phyloP scores from a whole-genome alignment of 2,113 vertebrate species.

The Xiphorhynchus elegans region DNA sequence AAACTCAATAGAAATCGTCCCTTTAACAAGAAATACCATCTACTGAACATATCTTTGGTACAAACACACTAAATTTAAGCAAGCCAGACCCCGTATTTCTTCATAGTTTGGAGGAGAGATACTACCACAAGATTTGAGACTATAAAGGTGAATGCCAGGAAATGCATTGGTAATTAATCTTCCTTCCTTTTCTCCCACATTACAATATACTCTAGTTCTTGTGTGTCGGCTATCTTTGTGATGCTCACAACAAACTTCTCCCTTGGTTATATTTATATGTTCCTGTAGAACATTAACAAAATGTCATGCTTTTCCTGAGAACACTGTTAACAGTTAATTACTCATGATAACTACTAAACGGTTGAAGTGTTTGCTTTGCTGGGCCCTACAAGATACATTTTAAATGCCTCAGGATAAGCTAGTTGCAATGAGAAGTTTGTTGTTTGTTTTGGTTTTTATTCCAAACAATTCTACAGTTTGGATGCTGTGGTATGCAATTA shows the following conservation, averaged over 20 bases:
- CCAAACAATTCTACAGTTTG: background rate
- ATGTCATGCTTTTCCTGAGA: background rate
- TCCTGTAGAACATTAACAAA: slow-evolving; percentile 29
- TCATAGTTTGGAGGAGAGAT: background rate
- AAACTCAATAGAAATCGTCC: background rate
- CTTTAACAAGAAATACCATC: background rate
- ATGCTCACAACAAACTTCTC: slow-evolving; percentile 21
- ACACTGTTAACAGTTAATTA: slow-evolving; percentile 21
- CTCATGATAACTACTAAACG: background rate
- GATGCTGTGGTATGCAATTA: background rate
- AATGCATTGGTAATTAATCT: background rate
- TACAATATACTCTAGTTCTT: background rate
- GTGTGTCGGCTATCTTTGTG: background rate
- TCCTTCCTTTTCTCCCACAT: background rate
- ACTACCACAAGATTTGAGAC: background rate
- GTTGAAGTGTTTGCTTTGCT: slow-evolving; percentile 30
- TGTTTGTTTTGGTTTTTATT: background rate
- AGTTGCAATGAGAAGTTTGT: background rate
- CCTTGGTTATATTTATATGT: background rate
- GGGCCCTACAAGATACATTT: slow-evolving; percentile 4
- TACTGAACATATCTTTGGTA: background rate
- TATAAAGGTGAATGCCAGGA: background rate
- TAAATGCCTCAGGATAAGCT: slow-evolving; percentile 1
- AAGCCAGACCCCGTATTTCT: background rate
- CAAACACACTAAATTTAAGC: background rate